Evolutionary conservation across 1,140 invertebrate genomes (phyloP).

Genomic region (Drosophila yakuba): DNA sequence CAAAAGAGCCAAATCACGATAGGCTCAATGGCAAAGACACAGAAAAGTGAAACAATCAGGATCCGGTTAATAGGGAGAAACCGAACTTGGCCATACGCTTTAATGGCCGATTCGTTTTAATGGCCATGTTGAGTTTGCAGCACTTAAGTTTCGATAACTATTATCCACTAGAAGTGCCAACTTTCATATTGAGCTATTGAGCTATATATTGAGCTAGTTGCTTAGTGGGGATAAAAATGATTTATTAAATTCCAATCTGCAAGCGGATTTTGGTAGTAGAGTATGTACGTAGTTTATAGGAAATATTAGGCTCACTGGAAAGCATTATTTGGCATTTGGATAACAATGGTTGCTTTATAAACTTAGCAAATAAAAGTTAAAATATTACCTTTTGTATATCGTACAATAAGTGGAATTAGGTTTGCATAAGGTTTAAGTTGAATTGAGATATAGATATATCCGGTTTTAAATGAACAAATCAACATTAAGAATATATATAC

Average conservation of each 20-base stretch:
- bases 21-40: conserved; percentile 29
- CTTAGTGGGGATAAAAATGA: neutral
- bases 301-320: neutral
- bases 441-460: too few species aligned
- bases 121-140: neutral
- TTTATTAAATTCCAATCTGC: too few species aligned
- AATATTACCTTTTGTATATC: too few species aligned
- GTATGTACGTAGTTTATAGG: too few species aligned
- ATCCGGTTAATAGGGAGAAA: neutral
- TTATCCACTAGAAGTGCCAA: neutral
- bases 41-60: conserved; percentile 20
- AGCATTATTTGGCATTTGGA: neutral
- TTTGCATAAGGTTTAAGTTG: too few species aligned
- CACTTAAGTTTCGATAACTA: neutral
- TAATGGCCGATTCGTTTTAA: neutral
- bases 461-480: too few species aligned
- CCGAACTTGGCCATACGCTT: neutral
- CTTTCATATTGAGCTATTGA: neutral
- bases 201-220: too few species aligned
- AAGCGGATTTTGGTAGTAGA: neutral
- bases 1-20: conserved; percentile 58
- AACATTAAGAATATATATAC: too few species aligned
- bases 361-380: too few species aligned
- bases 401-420: too few species aligned
- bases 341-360: too few species aligned